Evolutionary conservation across 2,797 vertebrate species (phyloP).

Genomic region (Potorous gilbertii): DNA sequence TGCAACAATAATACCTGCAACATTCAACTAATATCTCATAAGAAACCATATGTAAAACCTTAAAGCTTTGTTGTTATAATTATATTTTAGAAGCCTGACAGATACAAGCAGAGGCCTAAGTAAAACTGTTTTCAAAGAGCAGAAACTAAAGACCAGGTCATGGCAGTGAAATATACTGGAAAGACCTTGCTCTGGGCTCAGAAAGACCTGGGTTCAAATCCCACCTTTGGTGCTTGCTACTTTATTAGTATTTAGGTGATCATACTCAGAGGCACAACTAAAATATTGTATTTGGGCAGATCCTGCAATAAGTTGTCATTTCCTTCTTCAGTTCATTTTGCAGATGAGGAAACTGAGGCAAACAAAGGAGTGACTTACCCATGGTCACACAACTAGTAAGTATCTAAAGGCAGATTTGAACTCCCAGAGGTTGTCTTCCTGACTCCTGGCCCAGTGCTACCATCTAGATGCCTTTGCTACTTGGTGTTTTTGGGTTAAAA

Average conservation of each 20-base stretch:
- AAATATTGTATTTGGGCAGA: too few species aligned
- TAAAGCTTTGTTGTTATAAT: background rate
- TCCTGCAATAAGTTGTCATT: too few species aligned
- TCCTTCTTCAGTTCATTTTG: too few species aligned
- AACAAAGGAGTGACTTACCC: too few species aligned
- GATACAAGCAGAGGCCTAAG: background rate
- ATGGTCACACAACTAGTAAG: too few species aligned
- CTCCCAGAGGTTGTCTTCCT: too few species aligned
- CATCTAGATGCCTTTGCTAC: background rate
- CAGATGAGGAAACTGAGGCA: too few species aligned
- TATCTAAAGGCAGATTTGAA: too few species aligned
- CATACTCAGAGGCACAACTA: too few species aligned
- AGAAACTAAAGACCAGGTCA: background rate
- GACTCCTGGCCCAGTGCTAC: too few species aligned
- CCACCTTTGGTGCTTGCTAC: background rate
- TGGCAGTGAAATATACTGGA: background rate
- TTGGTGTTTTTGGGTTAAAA: background rate
- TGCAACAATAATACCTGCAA: background rate
- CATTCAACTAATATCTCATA: background rate
- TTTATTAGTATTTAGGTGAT: background rate
- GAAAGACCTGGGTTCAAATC: background rate
- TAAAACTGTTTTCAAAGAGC: background rate
- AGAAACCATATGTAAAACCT: background rate
- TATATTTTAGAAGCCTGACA: conserved; percentile 27
- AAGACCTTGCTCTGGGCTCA: background rate